Conservation (phyloP, 2,797 vertebrate species). For the Siniperca obscura region DNA sequence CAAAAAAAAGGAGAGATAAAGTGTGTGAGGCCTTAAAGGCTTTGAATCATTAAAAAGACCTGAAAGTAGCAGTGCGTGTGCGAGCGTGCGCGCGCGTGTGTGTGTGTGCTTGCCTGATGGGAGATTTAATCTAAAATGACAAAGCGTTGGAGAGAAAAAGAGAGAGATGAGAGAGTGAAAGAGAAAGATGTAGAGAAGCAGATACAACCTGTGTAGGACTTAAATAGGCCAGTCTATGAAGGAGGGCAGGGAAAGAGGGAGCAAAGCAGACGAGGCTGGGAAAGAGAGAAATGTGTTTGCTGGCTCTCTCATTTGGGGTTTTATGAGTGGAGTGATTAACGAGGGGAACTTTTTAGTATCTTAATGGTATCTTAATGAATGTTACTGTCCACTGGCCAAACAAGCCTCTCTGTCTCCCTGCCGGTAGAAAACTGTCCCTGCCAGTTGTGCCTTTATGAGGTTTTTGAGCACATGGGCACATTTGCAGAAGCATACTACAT, state of each 20-base stretch:
- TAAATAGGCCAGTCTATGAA: constrained; percentile 69
- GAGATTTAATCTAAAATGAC: constrained; percentile 76
- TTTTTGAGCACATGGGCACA: constrained; percentile 24
- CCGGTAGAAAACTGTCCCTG: constrained; percentile 15
- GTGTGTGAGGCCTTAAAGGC: constrained; percentile 66
- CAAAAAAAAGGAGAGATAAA: constrained; percentile 28
- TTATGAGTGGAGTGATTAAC: constrained; percentile 79
- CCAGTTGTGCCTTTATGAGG: neutral
- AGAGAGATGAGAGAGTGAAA: constrained; percentile 33
- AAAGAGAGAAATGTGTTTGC: constrained; percentile 56
- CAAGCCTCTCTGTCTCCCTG: constrained; percentile 48
- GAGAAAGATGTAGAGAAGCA: constrained; percentile 35
- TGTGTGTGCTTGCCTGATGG: constrained; percentile 60
- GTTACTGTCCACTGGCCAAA: constrained; percentile 68
- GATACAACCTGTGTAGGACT: constrained; percentile 50
- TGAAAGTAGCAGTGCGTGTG: constrained; percentile 49
- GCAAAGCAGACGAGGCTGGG: constrained; percentile 22
- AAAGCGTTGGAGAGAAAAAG: constrained; percentile 40
- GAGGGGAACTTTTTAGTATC: constrained; percentile 74
- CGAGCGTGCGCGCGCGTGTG: constrained; percentile 12
- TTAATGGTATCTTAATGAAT: constrained; percentile 86
- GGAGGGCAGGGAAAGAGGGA: constrained; percentile 55
- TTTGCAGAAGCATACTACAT: constrained; percentile 12
- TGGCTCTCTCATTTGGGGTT: constrained; percentile 61
- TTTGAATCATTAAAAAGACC: constrained; percentile 70